Percentiles rank a stretch among this genome's conserved stretches.
phyloP scores from a whole-genome alignment of 2,113 vertebrate species.

The Bufo bufo region DNA sequence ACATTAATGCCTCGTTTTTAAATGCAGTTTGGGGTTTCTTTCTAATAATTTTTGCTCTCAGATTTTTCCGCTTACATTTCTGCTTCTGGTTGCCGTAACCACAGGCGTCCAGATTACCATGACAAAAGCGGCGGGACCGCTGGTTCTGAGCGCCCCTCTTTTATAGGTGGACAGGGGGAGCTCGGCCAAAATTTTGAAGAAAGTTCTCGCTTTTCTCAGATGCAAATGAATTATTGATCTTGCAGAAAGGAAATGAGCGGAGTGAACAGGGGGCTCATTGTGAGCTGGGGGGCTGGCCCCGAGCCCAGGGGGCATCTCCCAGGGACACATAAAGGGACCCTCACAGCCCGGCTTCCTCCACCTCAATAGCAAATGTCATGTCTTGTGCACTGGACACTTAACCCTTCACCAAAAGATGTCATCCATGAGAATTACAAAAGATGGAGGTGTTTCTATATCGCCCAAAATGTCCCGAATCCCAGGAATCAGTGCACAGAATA shows the following conservation, averaged over 20 bases:
- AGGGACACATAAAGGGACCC: neutral
- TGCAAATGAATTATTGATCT: conserved; percentile 58
- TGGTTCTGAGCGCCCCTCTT: neutral
- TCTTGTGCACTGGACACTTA: neutral
- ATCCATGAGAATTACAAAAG: neutral
- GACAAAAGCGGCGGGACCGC: neutral
- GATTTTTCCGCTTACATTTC: neutral
- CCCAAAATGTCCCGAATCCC: too few species aligned
- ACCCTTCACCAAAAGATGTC: neutral
- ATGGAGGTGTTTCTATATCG: too few species aligned
- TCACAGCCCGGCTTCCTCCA: neutral
- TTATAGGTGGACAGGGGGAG: neutral
- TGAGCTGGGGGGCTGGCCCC: neutral
- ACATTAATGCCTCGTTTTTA: too few species aligned
- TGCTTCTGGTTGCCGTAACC: neutral
- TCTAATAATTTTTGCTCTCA: neutral
- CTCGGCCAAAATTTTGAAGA: neutral
- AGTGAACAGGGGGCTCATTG: conserved; percentile 50
- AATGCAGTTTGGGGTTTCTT: too few species aligned
- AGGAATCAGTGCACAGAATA: too few species aligned
- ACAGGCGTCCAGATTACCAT: neutral
- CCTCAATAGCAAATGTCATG: neutral
- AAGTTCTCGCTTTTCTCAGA: conserved; percentile 37
- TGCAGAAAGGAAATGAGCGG: conserved; percentile 2
- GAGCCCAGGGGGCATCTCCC: neutral